Base-by-base conservation (phyloP, 2,888 invertebrate genomes). In the Hemaris fuciformis region DNA sequence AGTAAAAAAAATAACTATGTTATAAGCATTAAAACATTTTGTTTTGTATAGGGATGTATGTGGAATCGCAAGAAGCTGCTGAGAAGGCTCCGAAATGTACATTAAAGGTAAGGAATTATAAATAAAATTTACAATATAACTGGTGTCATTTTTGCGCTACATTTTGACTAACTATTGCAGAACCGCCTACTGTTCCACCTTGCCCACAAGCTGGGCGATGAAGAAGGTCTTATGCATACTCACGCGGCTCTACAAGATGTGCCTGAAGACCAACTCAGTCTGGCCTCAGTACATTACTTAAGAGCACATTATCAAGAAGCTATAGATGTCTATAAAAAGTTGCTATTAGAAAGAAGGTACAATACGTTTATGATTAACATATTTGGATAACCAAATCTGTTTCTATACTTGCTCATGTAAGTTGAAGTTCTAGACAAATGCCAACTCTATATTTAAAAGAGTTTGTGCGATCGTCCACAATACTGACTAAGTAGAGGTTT, bases 261-360 rank as follows among this genome's bases (percentile, higher is more conserved):
- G 6, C 94, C 98, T 0, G 98, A 99, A 84, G 99, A 99, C 92
- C 99, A 99, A 85, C 93, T 99, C 42, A 98, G 98, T 74, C 87
- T 99, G 61, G 99, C 99, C 0, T 98, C 99, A 0, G 97, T 99
- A 70, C 99, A 99, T 84, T 99, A 98, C 81, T 93, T 99, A 62
- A 94, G 99, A 61, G 97, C 97, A 5, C 99, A 99, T 87, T 99
- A 99, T 83, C 99, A 99, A 83, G 99, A 99, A 85, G 99, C 99
- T 53, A 99, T 99, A 66, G 99, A 99, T 84, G 98, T 99, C 67
- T 99, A 99, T 83, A 99, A 99, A 87, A 94, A 98, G 64, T 94
- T 99, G 60, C 93, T 99, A 13, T 88, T 98, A 22, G 98, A 98
- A 74, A 97, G 99, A 90, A 96, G 98, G 98, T 98, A 38, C 4